Evolutionary conservation across 2,888 invertebrate genomes (phyloP).

Genomic region (Vannuccia rotundouncinata): DNA sequence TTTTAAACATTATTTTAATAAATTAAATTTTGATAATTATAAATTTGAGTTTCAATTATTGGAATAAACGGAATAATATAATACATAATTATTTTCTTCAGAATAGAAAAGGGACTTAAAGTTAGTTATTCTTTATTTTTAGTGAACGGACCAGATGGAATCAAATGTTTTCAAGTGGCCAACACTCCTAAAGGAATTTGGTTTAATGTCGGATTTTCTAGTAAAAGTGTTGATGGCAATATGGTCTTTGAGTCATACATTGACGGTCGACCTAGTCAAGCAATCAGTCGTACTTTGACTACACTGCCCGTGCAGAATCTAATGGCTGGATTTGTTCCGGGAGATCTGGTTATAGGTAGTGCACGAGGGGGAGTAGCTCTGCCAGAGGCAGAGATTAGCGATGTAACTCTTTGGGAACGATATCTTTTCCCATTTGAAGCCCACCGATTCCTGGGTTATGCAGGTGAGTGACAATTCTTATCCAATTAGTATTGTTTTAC

Average conservation of each 20-base stretch:
- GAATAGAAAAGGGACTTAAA: no score
- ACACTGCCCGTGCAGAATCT: not conserved
- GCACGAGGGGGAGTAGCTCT: not conserved
- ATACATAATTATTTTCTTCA: no score
- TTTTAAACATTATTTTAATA: no score
- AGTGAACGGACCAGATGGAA: not conserved
- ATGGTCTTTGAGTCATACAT: conserved; percentile 18
- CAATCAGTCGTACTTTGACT: not conserved
- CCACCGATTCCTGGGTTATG: conserved; percentile 34
- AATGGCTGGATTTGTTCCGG: not conserved
- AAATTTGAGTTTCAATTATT: no score
- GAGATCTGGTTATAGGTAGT: conserved; percentile 17
- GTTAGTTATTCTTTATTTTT: no score
- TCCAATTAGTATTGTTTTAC: no score
- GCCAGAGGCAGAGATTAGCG: conserved; percentile 27
- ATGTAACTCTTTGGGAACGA: conserved; percentile 34
- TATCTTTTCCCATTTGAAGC: conserved; percentile 34
- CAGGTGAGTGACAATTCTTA: conserved; percentile 17
- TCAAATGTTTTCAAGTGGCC: not conserved
- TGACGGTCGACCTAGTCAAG: not conserved
- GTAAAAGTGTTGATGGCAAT: not conserved
- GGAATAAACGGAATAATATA: no score
- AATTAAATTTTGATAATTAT: no score
- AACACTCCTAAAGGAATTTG: not conserved
- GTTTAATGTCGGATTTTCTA: conserved; percentile 27